Base-by-base conservation (phyloP, 2,797 vertebrate species). In the Hipposideros larvatus region DNA sequence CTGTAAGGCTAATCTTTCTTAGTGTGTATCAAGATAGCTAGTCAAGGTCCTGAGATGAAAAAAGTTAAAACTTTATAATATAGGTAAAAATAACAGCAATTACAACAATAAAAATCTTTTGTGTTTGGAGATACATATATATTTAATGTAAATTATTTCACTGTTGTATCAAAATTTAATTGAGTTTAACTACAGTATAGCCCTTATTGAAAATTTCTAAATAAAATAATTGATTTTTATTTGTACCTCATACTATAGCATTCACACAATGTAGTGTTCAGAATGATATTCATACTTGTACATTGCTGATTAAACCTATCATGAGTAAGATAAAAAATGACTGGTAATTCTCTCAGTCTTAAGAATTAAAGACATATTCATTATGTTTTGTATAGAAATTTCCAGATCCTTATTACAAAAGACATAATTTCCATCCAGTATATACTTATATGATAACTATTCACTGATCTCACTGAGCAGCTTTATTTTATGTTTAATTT, bases 141-240 rank as follows among this genome's bases (percentile, higher is more conserved):
- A 59, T 70, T 77, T 43, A 92, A 68, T 87, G n/a, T 53, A 90
- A 75, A 78, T 82, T 90, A 71, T 90, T 74, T 87, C 92, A 51
- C 2, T 37, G 7, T 71, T 91, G 0, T 15, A 46, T 93, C 41
- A 95, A 26, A 90, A 59, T 90, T 90, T 94, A 96, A 87, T 90
- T 95, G 90, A 24, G 9, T 84, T 85, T 79, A 91, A 37, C n/a
- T 88, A 28, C 0, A 53, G 28, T 88, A 11, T 48, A 94, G 8
- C n/a, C 37, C n/a, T 57, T 87, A 46, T 59, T 77, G 41, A 93
- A 61, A 82, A 90, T 95, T 87, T 84, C 59, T 94, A 94, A 96
- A 90, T 92, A 86, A 71, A 13, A 61, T 73, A 85, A 96, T 63
- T 96, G 41, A 59, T 46, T 89, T 96, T 95, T 13, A 88, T 87